phyloP scores from a whole-genome alignment of 2,113 vertebrate genomes.

The Gallinago jamesoni region DNA sequence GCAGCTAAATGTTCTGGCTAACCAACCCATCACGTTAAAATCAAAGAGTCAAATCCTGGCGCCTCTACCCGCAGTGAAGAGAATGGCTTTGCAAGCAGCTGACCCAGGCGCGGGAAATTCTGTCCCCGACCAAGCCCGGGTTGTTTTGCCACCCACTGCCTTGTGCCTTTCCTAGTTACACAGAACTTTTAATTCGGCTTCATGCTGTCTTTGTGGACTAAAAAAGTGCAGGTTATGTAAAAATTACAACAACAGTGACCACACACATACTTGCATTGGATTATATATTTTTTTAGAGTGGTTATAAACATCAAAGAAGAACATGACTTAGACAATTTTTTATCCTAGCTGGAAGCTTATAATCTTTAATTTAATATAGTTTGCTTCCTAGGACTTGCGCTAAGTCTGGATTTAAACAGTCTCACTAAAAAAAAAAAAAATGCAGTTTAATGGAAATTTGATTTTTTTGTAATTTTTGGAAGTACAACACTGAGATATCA shows the following conservation, averaged over 20 bases:
- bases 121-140: accelerated
- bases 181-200: not conserved
- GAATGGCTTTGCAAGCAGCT: not conserved
- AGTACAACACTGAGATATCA: not conserved
- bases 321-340: not conserved
- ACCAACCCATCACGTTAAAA: not conserved
- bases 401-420: not conserved
- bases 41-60: not conserved
- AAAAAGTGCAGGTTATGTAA: not conserved
- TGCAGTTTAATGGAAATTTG: not conserved
- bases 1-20: slow-evolving; percentile 54
- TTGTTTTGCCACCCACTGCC: not conserved
- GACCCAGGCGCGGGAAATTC: not conserved
- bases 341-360: not conserved
- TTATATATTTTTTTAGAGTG: not conserved
- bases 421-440: not conserved
- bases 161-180: not conserved
- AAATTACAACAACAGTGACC: not conserved
- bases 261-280: not conserved
- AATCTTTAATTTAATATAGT: not conserved
- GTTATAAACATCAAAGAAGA: not conserved
- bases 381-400: not conserved
- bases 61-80: not conserved
- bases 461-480: slow-evolving; percentile 1
- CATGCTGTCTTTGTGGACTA: not conserved